These are phyloP conservation scores for Salticus scenicus DNA, from an alignment of 2,888 invertebrate species.

Conservation along the genomic window DNA sequence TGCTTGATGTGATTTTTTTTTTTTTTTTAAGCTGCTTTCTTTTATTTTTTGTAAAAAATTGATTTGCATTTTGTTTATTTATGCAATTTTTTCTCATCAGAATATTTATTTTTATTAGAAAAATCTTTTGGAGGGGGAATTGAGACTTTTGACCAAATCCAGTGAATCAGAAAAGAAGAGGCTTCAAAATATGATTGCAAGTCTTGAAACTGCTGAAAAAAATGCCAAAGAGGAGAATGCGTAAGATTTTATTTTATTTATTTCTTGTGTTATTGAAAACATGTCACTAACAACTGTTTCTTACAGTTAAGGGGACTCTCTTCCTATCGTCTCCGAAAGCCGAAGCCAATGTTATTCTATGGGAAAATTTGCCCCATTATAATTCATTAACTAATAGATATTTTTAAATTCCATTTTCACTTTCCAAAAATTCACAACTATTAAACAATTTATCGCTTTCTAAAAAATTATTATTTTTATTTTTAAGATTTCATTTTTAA, in stretches of 20 bases:
- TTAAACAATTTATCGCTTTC: too few species aligned
- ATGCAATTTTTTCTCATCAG: not conserved
- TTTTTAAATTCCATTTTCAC: too few species aligned
- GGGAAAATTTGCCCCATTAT: too few species aligned
- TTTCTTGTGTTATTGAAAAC: too few species aligned
- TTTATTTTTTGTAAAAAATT: not conserved
- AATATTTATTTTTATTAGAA: conserved; percentile 73
- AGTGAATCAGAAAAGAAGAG: conserved; percentile 82
- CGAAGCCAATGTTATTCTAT: too few species aligned
- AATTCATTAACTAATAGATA: too few species aligned
- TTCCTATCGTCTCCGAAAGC: too few species aligned
- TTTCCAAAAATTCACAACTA: too few species aligned
- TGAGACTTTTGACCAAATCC: conserved; percentile 84
- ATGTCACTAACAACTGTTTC: too few species aligned
- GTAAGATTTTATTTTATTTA: conserved; percentile 72
- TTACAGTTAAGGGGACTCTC: too few species aligned
- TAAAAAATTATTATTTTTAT: too few species aligned
- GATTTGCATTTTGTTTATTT: not conserved
- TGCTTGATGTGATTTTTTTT: not conserved
- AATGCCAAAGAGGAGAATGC: conserved; percentile 77
- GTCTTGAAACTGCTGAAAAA: conserved; percentile 77
- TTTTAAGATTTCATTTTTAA: too few species aligned
- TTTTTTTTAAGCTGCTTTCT: not conserved
- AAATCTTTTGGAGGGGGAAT: conserved; percentile 84
- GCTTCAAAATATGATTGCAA: conserved; percentile 79